Percentiles rank a stretch among this genome's conserved stretches.
phyloP scores from a whole-genome alignment of 2,888 invertebrate genomes.

The Athalia cordata region DNA sequence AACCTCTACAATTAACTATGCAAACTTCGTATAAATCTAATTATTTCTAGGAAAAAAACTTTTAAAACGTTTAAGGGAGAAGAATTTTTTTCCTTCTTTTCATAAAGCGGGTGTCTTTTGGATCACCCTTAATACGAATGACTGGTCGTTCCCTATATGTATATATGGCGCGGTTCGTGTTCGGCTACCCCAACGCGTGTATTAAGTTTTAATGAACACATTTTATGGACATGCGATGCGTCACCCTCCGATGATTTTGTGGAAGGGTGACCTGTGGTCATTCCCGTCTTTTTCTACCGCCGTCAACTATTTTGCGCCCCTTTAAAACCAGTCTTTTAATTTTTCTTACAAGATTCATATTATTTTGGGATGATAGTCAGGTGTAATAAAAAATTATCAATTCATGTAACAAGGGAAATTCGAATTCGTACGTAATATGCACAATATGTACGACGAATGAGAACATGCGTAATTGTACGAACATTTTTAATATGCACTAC shows the following conservation, averaged over 20 bases:
- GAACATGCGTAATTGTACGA: too few species aligned
- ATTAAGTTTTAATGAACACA: conserved; percentile 33
- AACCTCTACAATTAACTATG: too few species aligned
- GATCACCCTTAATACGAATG: neutral
- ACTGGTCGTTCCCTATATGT: neutral
- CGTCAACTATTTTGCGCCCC: neutral
- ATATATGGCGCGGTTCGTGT: neutral
- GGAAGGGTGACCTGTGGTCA: conserved; percentile 53
- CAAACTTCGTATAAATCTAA: neutral
- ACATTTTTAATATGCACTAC: too few species aligned
- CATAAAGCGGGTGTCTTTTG: too few species aligned
- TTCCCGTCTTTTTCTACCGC: neutral
- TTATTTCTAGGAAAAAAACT: too few species aligned
- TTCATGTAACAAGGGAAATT: too few species aligned
- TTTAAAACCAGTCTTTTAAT: neutral
- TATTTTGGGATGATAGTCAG: neutral
- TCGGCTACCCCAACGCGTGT: conserved; percentile 24
- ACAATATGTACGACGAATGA: too few species aligned
- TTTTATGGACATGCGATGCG: conserved; percentile 50
- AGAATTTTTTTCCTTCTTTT: too few species aligned
- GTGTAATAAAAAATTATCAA: too few species aligned
- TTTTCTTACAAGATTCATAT: neutral
- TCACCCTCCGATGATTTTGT: conserved; percentile 49
- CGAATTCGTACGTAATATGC: too few species aligned
- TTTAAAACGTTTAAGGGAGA: too few species aligned